phyloP scores from a whole-genome alignment of 2,797 vertebrate species.

The Pelodytes ibericus region DNA sequence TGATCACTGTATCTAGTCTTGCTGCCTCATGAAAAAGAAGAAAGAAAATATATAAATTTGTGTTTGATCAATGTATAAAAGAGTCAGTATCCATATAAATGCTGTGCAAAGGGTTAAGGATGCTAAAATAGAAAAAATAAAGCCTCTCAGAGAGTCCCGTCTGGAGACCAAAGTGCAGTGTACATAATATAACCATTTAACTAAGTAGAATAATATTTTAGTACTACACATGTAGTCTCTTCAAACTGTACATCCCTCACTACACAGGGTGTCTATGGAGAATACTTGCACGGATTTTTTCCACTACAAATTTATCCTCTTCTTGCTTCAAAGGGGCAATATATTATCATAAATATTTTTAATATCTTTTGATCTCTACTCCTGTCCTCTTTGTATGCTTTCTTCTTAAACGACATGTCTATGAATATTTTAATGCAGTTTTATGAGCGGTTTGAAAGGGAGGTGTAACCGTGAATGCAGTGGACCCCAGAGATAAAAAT shows the following conservation, averaged over 20 bases:
- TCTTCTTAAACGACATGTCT: background rate
- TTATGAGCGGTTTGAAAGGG: background rate
- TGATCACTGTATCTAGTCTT: too few relatives aligned
- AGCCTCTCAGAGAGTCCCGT: background rate
- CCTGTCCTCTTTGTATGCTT: slow-evolving; percentile 8
- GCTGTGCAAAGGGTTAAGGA: too few relatives aligned
- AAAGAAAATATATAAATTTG: too few relatives aligned
- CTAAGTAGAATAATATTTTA: background rate
- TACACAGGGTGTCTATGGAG: slow-evolving; percentile 4
- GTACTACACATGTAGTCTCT: background rate
- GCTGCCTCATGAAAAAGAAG: background rate
- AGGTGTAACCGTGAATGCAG: background rate
- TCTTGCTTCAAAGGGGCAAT: slow-evolving; percentile 2
- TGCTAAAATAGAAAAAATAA: background rate
- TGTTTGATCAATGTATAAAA: too few relatives aligned
- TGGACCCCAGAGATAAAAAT: background rate
- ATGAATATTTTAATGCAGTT: background rate
- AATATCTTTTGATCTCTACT: slow-evolving; percentile 10
- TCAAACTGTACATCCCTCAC: background rate
- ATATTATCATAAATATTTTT: slow-evolving; percentile 15
- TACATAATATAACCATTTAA: background rate
- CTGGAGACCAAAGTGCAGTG: background rate
- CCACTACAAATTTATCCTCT: background rate
- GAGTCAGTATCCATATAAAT: too few relatives aligned
- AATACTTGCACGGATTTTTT: background rate